Percentiles rank a stretch among this genome's conserved stretches.
Conservation (phyloP, 53 echinoderm and acorn worm species). For the Mesocentrotus franciscanus region DNA sequence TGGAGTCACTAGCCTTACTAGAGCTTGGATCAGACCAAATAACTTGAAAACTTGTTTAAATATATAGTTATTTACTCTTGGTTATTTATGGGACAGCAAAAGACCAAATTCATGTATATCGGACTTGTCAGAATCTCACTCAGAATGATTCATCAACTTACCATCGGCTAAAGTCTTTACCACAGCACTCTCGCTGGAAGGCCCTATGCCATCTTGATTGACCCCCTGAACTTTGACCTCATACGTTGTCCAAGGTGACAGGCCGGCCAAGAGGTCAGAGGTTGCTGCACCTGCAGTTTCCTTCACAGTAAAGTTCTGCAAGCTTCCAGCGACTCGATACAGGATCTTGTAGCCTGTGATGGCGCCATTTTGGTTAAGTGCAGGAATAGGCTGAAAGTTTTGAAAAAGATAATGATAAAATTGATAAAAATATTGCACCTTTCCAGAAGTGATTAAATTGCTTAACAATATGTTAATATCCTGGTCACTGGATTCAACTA, state of each 20-base stretch:
- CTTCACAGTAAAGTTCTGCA: background rate
- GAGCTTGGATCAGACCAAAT: too few relatives aligned
- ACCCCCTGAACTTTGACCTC: slow-evolving; percentile 74
- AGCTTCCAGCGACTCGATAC: slow-evolving; percentile 62
- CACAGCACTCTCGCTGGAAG: slow-evolving; percentile 52
- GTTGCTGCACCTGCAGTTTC: background rate
- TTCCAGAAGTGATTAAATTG: too few relatives aligned
- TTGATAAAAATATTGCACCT: background rate
- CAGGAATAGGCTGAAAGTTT: slow-evolving; percentile 68
- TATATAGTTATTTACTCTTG: too few relatives aligned
- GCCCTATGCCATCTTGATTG: slow-evolving; percentile 74
- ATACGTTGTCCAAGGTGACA: slow-evolving; percentile 80
- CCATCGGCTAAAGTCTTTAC: slow-evolving; percentile 77
- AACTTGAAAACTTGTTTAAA: too few relatives aligned
- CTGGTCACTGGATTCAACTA: too few relatives aligned
- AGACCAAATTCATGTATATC: too few relatives aligned
- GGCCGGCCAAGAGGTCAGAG: slow-evolving; percentile 62
- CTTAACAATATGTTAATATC: too few relatives aligned
- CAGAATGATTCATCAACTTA: slow-evolving; percentile 25
- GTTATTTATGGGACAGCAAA: too few relatives aligned
- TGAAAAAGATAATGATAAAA: background rate
- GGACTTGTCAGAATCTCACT: too few relatives aligned
- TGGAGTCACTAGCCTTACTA: too few relatives aligned
- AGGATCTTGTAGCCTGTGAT: slow-evolving; percentile 79
- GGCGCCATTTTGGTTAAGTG: slow-evolving; percentile 72